Conservation (phyloP, 2,888 invertebrate species). For the Oscheius onirici region DNA sequence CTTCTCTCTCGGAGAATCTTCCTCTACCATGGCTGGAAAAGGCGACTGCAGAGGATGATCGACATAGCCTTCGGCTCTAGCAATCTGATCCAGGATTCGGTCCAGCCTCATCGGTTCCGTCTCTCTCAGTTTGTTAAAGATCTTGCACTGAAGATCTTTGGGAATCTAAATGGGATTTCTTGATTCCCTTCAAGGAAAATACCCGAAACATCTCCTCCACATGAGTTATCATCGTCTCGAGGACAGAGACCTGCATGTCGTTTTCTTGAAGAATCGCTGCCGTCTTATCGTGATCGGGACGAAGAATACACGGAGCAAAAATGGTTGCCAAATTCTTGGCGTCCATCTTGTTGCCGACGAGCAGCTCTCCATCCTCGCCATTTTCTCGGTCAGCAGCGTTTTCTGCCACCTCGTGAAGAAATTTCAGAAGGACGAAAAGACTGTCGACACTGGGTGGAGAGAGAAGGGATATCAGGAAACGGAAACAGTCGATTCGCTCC, state of each 20-base stretch:
- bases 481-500: slow-evolving; percentile 48
- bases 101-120: slow-evolving; percentile 85
- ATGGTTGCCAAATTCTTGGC: slow-evolving; percentile 88
- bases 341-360: slow-evolving; percentile 89
- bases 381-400: slow-evolving; percentile 79
- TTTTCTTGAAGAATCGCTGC: slow-evolving; percentile 70
- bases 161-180: slow-evolving; percentile 79
- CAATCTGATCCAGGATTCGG: slow-evolving; percentile 73
- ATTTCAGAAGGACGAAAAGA: slow-evolving; percentile 83
- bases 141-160: slow-evolving; percentile 85
- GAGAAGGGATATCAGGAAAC: slow-evolving; percentile 81
- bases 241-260: slow-evolving; percentile 84
- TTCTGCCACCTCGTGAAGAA: slow-evolving; percentile 82
- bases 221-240: slow-evolving; percentile 86
- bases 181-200: background rate
- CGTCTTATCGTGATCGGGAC: slow-evolving; percentile 74
- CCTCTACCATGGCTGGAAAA: slow-evolving; percentile 51
- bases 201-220: slow-evolving; percentile 81
- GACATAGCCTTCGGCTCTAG: slow-evolving; percentile 41
- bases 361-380: slow-evolving; percentile 72
- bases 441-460: slow-evolving; percentile 90
- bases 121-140: slow-evolving; percentile 86
- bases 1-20: slow-evolving; percentile 33
- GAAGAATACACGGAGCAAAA: slow-evolving; percentile 91
- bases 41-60: slow-evolving; percentile 42